Percentiles rank a stretch among this genome's conserved stretches.
phyloP scores from a whole-genome alignment of 2,113 vertebrate species.

The Grammomys dolichurus region DNA sequence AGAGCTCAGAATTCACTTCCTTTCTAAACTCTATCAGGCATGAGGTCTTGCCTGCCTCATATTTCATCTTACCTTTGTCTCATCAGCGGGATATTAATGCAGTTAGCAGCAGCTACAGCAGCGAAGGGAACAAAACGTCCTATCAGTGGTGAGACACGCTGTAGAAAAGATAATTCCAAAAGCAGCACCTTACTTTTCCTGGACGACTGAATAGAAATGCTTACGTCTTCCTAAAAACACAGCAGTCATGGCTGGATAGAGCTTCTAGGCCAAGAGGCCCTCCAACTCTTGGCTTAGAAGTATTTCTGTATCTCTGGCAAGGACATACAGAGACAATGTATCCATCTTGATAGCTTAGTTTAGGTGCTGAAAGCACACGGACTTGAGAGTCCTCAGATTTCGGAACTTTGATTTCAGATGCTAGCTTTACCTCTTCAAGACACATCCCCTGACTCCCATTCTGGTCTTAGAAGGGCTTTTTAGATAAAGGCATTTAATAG shows the following conservation, averaged over 20 bases:
- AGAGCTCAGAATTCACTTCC: background rate
- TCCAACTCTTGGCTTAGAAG: background rate
- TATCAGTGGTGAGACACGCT: slow-evolving; percentile 96
- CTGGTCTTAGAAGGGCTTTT: background rate
- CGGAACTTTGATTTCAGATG: background rate
- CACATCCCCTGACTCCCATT: rapidly evolving
- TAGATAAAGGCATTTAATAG: background rate
- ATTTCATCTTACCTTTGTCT: slow-evolving; percentile 93
- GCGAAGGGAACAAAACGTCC: slow-evolving; percentile 99
- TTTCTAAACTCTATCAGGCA: background rate
- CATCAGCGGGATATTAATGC: slow-evolving; percentile 99
- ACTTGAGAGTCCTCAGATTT: background rate
- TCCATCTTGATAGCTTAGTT: background rate
- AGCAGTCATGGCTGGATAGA: rapidly evolving
- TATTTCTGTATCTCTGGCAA: background rate
- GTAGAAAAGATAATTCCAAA: slow-evolving; percentile 9
- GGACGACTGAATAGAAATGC: rapidly evolving
- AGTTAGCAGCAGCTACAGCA: slow-evolving; percentile 99
- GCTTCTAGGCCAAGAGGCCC: background rate
- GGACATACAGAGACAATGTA: background rate
- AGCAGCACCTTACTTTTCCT: background rate
- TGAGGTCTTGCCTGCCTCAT: rapidly evolving
- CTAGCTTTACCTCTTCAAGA: background rate
- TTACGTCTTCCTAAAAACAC: background rate
- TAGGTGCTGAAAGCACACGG: background rate